Evolutionary conservation across 2,113 vertebrate species (phyloP), one percentile per base, ranked within the genome.

Genomic region (Bubo scandiacus): DNA sequence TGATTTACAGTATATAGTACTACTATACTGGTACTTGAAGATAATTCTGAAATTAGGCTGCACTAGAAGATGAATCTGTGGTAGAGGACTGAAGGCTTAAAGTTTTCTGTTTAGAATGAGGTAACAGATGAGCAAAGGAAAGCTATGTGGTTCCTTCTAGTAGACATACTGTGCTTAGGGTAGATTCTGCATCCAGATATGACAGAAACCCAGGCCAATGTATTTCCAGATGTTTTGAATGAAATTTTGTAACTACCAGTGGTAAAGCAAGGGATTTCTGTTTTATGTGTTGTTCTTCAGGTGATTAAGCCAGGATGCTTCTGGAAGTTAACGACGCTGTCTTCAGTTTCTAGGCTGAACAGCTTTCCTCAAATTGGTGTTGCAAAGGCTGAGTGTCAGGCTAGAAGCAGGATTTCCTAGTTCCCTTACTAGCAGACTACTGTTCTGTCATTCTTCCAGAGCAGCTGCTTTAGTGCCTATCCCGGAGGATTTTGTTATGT

Each of bases 381-480:
- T 94, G 57, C 43, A 85, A 79, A 57, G 47, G 22, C 73, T 43
- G 65, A 91, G 43, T 67, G 26, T 86, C 68, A 81, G 61, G 34
- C 38, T 89, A 61, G 70, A 49, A 75, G 40, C 2, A 92, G 45
- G 34, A 81, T 91, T 92, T 94, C 54, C 52, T 70, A 65, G 77
- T 38, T 85, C 62, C 30, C 40, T 70, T 43, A 12, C 34, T 78
- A 47, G 67, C 72, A 94, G 58, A 30, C 89, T 97, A 65, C 91
- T 72, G 77, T 81, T 81, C 93, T 92, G 93, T 96, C 86, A 30
- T 29, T 85, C 22, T 71, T 95, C 91, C 92, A 89, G 73, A 85
- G 91, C 88, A 95, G 94, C 86, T 94, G 88, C 62, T 81, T 9
- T 66, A 47, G 84, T 84, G 73, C 77, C 42, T 79, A 0, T 79